These are phyloP conservation scores for Poeciliopsis prolifica DNA, from an alignment of 2,113 vertebrate genomes.

Conservation along the genomic window DNA sequence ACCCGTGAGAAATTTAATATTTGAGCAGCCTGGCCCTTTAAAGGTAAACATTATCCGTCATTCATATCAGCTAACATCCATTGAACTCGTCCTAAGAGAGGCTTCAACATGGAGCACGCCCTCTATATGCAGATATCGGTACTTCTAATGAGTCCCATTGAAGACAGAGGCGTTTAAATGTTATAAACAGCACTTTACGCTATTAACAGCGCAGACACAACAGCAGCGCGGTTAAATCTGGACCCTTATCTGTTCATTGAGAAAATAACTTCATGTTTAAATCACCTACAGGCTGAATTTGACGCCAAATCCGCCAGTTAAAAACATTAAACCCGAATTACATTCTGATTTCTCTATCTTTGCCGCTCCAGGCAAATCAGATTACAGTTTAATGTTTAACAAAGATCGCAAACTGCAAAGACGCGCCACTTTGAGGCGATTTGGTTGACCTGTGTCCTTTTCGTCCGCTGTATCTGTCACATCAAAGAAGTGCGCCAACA, in stretches of 20 bases:
- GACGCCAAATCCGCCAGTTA: constrained; percentile 15
- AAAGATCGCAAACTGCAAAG: not conserved
- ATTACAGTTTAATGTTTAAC: not conserved
- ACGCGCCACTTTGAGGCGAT: not conserved
- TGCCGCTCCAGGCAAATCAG: not conserved
- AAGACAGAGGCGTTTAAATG: constrained; percentile 32
- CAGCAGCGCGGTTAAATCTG: not conserved
- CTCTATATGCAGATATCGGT: constrained; percentile 43
- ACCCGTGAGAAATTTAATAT: not conserved
- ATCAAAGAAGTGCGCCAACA: not conserved
- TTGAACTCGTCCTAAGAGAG: not conserved
- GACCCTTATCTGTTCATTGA: not conserved
- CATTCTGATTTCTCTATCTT: not conserved
- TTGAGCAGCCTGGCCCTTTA: not conserved
- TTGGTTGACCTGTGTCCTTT: not conserved
- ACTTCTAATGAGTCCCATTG: constrained; percentile 36
- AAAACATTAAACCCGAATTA: not conserved
- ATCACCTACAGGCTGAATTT: not conserved
- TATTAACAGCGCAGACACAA: constrained; percentile 17
- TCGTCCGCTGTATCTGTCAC: constrained; percentile 17
- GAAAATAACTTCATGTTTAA: not conserved
- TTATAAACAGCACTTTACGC: not conserved
- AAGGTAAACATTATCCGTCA: accelerated
- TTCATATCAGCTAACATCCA: not conserved
- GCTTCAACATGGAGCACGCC: constrained; percentile 44